Percentiles rank a stretch among this genome's conserved stretches.
phyloP scores from a whole-genome alignment of 2,113 vertebrate species.

The Mesocricetus auratus region DNA sequence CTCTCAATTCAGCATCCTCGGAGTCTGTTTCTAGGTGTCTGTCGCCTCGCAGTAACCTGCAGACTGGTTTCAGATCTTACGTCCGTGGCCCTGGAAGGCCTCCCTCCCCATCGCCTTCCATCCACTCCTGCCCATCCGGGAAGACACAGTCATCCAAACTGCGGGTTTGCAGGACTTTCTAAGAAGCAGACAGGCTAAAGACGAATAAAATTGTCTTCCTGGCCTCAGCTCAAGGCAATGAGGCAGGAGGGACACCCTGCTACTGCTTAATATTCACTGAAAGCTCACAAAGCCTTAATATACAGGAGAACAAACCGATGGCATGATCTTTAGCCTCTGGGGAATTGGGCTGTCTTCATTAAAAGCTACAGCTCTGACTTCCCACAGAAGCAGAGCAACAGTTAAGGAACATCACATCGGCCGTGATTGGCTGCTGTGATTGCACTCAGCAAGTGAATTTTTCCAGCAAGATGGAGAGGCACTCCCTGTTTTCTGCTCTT shows the following conservation, averaged over 20 bases:
- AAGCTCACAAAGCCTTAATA: slow-evolving; percentile 60
- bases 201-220: slow-evolving; percentile 55
- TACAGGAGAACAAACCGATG: slow-evolving; percentile 50
- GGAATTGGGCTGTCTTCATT: slow-evolving; percentile 63
- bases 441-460: slow-evolving; percentile 66
- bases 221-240: slow-evolving; percentile 49
- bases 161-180: slow-evolving; percentile 41
- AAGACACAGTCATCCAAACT: background rate
- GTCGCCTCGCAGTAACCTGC: background rate
- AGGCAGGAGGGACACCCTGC: slow-evolving; percentile 35
- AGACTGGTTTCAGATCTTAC: slow-evolving; percentile 33
- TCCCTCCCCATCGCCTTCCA: background rate
- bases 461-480: slow-evolving; percentile 67
- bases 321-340: slow-evolving; percentile 59
- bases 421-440: slow-evolving; percentile 60
- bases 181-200: slow-evolving; percentile 20
- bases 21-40: background rate
- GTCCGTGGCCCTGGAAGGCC: background rate
- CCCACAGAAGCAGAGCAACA: slow-evolving; percentile 71
- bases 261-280: slow-evolving; percentile 59
- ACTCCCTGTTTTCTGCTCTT: slow-evolving; percentile 36
- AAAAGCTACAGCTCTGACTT: slow-evolving; percentile 70
- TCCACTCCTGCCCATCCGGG: background rate
- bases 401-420: slow-evolving; percentile 50
- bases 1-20: background rate